Percentiles rank a stretch among this genome's conserved stretches.
These are phyloP conservation scores for Paradoxurus hermaphroditus DNA, from an alignment of 2,113 vertebrate species.

Conservation along the genomic window DNA sequence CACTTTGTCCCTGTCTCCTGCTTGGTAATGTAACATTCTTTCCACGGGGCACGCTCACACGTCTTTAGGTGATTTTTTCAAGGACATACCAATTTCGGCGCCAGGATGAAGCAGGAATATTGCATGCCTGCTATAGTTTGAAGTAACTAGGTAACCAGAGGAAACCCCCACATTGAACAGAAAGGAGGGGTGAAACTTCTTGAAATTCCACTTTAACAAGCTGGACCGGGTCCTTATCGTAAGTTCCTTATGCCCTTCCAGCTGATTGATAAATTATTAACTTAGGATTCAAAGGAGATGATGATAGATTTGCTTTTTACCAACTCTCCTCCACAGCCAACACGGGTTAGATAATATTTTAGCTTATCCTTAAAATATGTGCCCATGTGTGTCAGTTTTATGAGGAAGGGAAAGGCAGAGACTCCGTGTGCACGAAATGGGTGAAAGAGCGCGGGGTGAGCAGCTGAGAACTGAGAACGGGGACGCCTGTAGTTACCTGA, in stretches of 20 bases:
- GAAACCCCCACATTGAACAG: background rate
- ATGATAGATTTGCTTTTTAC: background rate
- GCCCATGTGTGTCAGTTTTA: background rate
- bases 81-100: background rate
- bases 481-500: background rate
- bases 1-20: background rate
- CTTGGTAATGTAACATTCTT: background rate
- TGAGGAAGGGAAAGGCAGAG: background rate
- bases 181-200: background rate
- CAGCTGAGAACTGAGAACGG: background rate
- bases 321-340: background rate
- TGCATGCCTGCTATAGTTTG: background rate
- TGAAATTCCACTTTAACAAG: background rate
- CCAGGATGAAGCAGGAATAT: background rate
- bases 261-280: background rate
- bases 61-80: background rate
- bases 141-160: background rate
- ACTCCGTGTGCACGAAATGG: rapidly evolving
- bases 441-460: no score
- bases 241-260: background rate
- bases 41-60: background rate
- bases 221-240: background rate
- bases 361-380: background rate
- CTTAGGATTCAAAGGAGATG: background rate
- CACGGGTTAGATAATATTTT: background rate